Conservation (phyloP, 2,797 vertebrate species). For the Danionella dracula region DNA sequence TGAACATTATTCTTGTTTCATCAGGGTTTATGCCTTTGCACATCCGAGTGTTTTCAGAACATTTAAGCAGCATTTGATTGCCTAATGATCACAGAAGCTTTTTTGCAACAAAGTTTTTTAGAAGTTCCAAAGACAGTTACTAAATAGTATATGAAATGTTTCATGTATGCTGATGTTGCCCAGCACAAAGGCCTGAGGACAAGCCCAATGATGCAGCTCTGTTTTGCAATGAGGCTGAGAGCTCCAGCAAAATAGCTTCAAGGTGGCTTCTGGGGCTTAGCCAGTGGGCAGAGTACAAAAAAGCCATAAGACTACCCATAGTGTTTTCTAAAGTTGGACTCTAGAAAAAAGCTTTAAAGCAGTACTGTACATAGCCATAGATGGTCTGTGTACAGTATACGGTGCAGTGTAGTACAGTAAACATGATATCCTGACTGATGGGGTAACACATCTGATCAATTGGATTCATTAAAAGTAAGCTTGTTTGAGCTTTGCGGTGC, state of each 20-base stretch:
- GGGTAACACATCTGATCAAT: conserved; percentile 53
- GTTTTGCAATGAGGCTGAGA: conserved; percentile 1
- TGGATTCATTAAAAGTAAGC: conserved; percentile 63
- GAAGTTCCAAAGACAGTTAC: no score
- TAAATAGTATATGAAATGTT: no score
- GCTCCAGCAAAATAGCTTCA: conserved; percentile 48
- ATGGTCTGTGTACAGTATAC: background rate
- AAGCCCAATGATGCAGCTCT: background rate
- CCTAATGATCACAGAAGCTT: no score
- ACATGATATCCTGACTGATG: conserved; percentile 6
- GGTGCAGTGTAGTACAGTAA: no score
- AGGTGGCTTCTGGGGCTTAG: conserved; percentile 49
- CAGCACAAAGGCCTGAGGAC: background rate
- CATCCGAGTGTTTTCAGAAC: no score
- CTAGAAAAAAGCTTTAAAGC: no score
- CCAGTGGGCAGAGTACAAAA: conserved; percentile 1
- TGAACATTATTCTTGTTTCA: no score
- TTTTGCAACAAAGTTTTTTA: no score
- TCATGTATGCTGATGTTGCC: no score
- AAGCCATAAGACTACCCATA: conserved; percentile 29
- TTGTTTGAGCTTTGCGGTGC: conserved; percentile 54
- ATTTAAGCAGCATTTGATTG: no score
- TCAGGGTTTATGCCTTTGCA: no score
- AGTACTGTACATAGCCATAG: background rate
- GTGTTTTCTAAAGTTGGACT: conserved; percentile 36